phyloP scores from a whole-genome alignment of 2,113 vertebrate species.

The Sorex araneus region DNA sequence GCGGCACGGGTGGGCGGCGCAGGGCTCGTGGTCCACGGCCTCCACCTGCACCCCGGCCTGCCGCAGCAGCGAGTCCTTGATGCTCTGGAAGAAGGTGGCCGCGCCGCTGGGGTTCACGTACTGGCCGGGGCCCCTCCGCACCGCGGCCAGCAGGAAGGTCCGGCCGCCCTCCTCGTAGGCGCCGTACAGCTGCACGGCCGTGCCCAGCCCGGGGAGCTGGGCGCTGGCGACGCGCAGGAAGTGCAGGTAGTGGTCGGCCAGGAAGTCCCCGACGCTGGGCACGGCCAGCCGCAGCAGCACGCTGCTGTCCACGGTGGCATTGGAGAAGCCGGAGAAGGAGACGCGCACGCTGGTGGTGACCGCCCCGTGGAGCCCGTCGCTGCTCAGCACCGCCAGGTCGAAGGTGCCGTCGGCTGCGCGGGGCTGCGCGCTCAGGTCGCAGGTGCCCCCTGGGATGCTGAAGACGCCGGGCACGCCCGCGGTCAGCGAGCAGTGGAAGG shows the following conservation, averaged over 20 bases:
- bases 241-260: slow-evolving; percentile 96
- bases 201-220: slow-evolving; percentile 95
- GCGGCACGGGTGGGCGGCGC: slow-evolving; percentile 94
- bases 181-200: slow-evolving; percentile 94
- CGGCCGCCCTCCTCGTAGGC: slow-evolving; percentile 94
- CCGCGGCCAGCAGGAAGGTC: slow-evolving; percentile 95
- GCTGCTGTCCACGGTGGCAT: slow-evolving; percentile 96
- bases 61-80: slow-evolving; percentile 94
- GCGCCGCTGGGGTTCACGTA: slow-evolving; percentile 96
- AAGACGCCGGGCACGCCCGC: slow-evolving; percentile 94
- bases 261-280: slow-evolving; percentile 92
- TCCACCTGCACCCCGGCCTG: slow-evolving; percentile 96
- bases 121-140: slow-evolving; percentile 92
- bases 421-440: slow-evolving; percentile 93
- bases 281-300: slow-evolving; percentile 93
- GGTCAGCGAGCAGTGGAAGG: slow-evolving; percentile 95
- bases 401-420: slow-evolving; percentile 94
- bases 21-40: slow-evolving; percentile 96
- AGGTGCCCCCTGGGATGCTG: slow-evolving; percentile 93
- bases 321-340: slow-evolving; percentile 94
- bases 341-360: slow-evolving; percentile 94
- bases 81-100: slow-evolving; percentile 98
- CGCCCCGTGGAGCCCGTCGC: slow-evolving; percentile 92
- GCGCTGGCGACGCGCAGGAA: slow-evolving; percentile 95
- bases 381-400: slow-evolving; percentile 94